These are phyloP conservation scores for Drosophila obscura DNA, from an alignment of 1,140 invertebrate genomes.

Conservation along the genomic window DNA sequence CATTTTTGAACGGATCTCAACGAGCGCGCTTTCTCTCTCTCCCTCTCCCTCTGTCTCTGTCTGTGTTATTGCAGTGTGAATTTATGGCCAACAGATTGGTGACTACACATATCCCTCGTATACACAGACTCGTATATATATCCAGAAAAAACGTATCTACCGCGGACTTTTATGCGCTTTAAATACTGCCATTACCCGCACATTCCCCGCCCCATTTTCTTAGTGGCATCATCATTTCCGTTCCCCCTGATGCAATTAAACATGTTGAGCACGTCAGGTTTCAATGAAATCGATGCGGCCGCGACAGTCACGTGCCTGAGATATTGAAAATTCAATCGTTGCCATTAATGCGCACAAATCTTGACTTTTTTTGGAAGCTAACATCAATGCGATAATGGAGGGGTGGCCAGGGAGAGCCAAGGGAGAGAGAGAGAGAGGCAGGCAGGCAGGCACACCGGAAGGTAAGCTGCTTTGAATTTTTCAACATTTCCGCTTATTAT, in stretches of 20 bases:
- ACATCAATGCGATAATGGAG: constrained; percentile 75
- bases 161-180: constrained; percentile 17
- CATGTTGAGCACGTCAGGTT: constrained; percentile 76
- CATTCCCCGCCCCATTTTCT: background rate
- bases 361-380: constrained; percentile 66
- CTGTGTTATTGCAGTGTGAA: constrained; percentile 45
- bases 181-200: constrained; percentile 17
- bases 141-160: too few species aligned
- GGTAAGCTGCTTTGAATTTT: constrained; percentile 73
- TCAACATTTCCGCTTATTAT: constrained; percentile 83
- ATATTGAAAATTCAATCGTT: constrained; percentile 81
- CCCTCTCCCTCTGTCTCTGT: constrained; percentile 4
- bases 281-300: constrained; percentile 68
- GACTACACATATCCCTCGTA: background rate
- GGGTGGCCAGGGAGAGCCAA: constrained; percentile 1
- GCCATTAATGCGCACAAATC: constrained; percentile 78
- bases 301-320: constrained; percentile 71
- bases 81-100: constrained; percentile 48
- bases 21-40: too few species aligned
- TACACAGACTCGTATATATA: too few species aligned
- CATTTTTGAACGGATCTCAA: constrained; percentile 12
- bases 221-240: background rate
- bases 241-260: constrained; percentile 58
- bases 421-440: constrained; percentile 2
- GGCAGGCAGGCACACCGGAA: constrained; percentile 23